Evolutionary conservation across 2,113 vertebrate species (phyloP).

Genomic region (Eulemur rufifrons): DNA sequence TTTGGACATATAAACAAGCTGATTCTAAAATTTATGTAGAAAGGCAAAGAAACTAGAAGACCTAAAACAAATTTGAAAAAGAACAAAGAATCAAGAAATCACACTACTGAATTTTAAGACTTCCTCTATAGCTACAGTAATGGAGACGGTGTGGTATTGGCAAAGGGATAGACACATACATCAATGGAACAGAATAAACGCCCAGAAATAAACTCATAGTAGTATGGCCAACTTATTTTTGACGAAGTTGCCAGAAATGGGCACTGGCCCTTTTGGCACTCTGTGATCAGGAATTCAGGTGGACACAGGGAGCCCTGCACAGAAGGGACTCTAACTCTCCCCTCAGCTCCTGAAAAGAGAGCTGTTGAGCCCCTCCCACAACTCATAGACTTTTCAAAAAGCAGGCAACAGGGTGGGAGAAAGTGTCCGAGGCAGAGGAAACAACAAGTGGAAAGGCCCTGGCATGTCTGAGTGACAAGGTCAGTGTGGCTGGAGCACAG

Average conservation of each 20-base stretch:
- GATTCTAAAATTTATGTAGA: conserved; percentile 41
- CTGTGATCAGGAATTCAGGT: neutral
- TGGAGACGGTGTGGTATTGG: neutral
- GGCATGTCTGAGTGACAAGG: neutral
- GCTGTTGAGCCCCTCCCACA: neutral
- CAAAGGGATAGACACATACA: neutral
- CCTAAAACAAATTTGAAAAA: conserved; percentile 46
- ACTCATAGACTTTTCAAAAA: neutral
- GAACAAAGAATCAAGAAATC: conserved; percentile 26
- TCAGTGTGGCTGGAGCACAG: neutral
- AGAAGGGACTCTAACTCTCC: neutral
- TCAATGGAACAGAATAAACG: neutral
- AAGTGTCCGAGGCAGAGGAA: neutral
- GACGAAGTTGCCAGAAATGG: neutral
- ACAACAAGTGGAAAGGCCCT: neutral
- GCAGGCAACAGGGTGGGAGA: neutral
- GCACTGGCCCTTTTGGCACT: neutral
- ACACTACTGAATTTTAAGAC: conserved; percentile 9
- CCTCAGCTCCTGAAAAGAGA: neutral
- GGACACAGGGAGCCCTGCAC: neutral
- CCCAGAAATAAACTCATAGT: neutral
- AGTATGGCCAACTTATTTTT: neutral
- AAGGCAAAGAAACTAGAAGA: conserved; percentile 23
- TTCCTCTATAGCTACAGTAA: neutral
- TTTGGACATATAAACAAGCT: conserved; percentile 18